These are phyloP conservation scores for Saxicola maurus DNA, from an alignment of 2,797 vertebrate genomes.

Conservation along the genomic window DNA sequence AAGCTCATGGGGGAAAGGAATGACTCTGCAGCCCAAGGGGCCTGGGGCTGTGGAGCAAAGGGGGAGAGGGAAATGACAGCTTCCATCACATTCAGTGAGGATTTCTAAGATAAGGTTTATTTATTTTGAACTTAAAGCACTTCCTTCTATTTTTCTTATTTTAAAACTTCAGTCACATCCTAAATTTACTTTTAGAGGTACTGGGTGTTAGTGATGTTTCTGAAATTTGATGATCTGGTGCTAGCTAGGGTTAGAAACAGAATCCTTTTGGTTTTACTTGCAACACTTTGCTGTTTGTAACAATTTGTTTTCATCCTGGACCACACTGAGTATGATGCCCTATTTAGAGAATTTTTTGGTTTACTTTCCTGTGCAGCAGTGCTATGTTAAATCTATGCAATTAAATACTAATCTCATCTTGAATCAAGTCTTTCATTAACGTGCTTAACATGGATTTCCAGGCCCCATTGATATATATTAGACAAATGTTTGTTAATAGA, in stretches of 20 bases:
- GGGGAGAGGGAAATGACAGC: not conserved
- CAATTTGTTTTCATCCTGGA: not conserved
- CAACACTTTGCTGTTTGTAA: not conserved
- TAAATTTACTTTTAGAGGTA: not conserved
- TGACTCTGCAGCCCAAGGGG: not conserved
- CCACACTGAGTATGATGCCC: not conserved
- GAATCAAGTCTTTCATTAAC: not conserved
- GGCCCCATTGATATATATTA: not conserved
- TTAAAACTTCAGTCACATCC: not conserved
- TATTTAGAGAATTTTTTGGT: not conserved
- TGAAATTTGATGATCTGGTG: not conserved
- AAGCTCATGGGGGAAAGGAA: not conserved
- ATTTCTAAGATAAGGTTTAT: not conserved
- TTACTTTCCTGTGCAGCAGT: not conserved
- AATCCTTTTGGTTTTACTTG: not conserved
- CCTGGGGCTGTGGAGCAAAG: not conserved
- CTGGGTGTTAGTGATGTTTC: not conserved
- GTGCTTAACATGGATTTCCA: not conserved
- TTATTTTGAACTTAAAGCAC: not conserved
- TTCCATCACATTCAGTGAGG: fast-evolving
- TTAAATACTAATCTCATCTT: not conserved
- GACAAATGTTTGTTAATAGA: not conserved
- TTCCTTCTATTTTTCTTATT: too few relatives aligned
- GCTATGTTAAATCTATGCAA: not conserved
- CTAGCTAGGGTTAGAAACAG: not conserved